phyloP scores from a whole-genome alignment of 2,797 vertebrate species.

The Phoeniculus purpureus region DNA sequence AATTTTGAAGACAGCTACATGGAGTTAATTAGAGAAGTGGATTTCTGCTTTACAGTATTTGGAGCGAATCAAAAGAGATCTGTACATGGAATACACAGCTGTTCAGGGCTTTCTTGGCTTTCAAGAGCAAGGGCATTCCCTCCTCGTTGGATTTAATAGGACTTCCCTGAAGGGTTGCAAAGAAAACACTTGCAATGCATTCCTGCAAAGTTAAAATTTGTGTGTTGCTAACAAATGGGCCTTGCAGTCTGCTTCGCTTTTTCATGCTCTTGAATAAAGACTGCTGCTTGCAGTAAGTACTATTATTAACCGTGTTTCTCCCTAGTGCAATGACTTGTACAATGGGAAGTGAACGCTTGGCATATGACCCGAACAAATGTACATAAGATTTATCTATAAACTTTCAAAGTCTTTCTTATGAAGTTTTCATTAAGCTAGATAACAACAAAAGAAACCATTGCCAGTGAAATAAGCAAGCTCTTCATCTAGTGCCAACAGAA shows the following conservation, averaged over 20 bases:
- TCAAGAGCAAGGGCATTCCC: neutral
- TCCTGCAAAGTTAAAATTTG: neutral
- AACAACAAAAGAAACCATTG: constrained; percentile 43
- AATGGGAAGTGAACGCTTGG: neutral
- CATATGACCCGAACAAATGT: constrained; percentile 18
- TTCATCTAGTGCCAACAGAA: constrained; percentile 49
- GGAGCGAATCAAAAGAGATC: neutral
- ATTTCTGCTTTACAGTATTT: neutral
- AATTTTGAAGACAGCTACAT: neutral
- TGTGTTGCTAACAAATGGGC: neutral
- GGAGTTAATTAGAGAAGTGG: neutral
- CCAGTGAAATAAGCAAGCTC: constrained; percentile 41
- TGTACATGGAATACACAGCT: neutral
- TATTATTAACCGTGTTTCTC: neutral
- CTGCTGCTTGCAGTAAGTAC: neutral
- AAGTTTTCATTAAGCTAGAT: constrained; percentile 56
- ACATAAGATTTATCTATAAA: constrained; percentile 47
- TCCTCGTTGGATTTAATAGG: neutral
- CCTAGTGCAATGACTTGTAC: neutral
- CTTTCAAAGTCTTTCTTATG: neutral
- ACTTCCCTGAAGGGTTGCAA: neutral
- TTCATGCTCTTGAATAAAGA: constrained; percentile 28
- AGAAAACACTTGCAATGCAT: neutral
- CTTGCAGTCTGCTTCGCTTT: neutral
- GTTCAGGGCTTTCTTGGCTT: neutral